These are phyloP conservation scores for Gopherus flavomarginatus DNA, from an alignment of 2,113 vertebrate genomes.

Conservation along the genomic window DNA sequence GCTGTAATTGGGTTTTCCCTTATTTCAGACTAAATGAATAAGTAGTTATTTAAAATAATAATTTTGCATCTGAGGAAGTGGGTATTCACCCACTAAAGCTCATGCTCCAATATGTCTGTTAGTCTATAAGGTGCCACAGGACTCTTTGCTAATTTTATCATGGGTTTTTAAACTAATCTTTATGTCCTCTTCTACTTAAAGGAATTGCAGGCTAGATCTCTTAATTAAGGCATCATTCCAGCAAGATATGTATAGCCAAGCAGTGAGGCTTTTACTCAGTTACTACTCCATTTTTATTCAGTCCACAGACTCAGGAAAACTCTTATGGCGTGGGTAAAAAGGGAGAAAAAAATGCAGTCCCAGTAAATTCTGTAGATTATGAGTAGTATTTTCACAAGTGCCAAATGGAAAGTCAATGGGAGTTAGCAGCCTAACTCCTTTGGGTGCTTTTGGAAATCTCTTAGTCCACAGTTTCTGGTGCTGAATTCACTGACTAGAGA, in stretches of 20 bases:
- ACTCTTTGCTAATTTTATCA: not conserved
- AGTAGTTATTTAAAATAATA: not conserved
- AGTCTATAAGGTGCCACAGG: no score
- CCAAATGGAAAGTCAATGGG: not conserved
- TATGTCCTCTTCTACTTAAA: not conserved
- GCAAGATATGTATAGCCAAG: not conserved
- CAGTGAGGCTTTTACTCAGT: not conserved
- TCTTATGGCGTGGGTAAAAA: not conserved
- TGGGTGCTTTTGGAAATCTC: not conserved
- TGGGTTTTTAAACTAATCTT: not conserved
- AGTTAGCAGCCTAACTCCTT: not conserved
- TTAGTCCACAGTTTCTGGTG: not conserved
- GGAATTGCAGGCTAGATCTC: not conserved
- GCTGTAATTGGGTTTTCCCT: not conserved
- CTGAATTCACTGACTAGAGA: not conserved
- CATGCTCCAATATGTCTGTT: no score
- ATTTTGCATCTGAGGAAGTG: not conserved
- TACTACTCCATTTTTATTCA: not conserved
- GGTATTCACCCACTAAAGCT: no score
- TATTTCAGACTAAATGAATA: conserved; percentile 11
- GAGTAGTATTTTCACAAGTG: not conserved
- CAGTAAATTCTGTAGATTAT: not conserved
- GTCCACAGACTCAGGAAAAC: not conserved
- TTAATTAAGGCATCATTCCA: not conserved
- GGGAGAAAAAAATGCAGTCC: rapidly evolving